Percentiles rank a stretch among this genome's conserved stretches.
Conservation (phyloP, 2,888 invertebrate genomes). For the Ennomos quercinarius region DNA sequence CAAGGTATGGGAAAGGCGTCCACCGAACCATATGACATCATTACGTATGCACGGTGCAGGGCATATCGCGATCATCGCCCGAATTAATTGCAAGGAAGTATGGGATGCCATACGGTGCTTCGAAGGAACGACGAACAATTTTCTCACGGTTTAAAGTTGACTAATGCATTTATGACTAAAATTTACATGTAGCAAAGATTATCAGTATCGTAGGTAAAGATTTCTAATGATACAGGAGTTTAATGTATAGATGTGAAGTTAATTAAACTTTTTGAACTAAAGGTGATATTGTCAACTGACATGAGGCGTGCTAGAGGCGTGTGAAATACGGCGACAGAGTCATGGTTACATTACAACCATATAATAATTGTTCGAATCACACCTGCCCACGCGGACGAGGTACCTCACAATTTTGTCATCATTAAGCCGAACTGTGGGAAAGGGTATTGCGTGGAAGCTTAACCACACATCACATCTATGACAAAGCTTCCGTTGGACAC, state of each 20-base stretch:
- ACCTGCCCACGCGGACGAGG: slow-evolving; percentile 68
- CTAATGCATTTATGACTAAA: slow-evolving; percentile 30
- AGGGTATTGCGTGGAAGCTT: slow-evolving; percentile 41
- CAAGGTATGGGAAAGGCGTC: slow-evolving; percentile 69
- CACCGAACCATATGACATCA: slow-evolving; percentile 69
- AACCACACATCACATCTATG: slow-evolving; percentile 32
- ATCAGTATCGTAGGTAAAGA: slow-evolving; percentile 17
- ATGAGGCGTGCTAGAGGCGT: slow-evolving; percentile 41
- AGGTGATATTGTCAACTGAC: slow-evolving; percentile 31
- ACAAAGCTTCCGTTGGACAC: slow-evolving; percentile 36
- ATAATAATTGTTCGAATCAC: slow-evolving; percentile 69
- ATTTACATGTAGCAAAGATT: slow-evolving; percentile 30
- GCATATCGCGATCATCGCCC: slow-evolving; percentile 76
- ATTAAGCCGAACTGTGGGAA: slow-evolving; percentile 66
- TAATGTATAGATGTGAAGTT: not conserved
- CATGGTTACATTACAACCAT: slow-evolving; percentile 58
- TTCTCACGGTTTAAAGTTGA: slow-evolving; percentile 71
- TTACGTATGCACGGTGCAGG: slow-evolving; percentile 69
- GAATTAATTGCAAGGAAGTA: slow-evolving; percentile 82
- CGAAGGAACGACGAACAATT: slow-evolving; percentile 50
- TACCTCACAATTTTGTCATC: slow-evolving; percentile 54
- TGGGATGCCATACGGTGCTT: slow-evolving; percentile 72
- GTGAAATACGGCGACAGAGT: slow-evolving; percentile 64
- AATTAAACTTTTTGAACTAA: slow-evolving; percentile 8
- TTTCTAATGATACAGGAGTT: not conserved